Evolutionary conservation across 2,888 invertebrate genomes (phyloP).

Genomic region (Andrena minutula): DNA sequence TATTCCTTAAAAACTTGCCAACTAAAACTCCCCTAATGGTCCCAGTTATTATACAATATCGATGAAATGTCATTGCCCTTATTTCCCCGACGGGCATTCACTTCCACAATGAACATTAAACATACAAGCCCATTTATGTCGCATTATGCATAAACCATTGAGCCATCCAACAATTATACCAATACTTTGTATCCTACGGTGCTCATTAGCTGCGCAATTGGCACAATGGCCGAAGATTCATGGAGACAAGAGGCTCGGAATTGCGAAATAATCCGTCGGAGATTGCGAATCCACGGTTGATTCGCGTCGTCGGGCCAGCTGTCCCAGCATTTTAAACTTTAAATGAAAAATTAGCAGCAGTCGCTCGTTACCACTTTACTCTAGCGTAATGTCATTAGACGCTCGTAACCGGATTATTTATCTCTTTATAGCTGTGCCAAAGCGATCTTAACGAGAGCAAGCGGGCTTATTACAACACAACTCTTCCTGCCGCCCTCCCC

Average conservation of each 20-base stretch:
- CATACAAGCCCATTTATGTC: too few relatives aligned
- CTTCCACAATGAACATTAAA: too few relatives aligned
- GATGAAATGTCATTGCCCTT: too few relatives aligned
- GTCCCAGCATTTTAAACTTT: constrained; percentile 34
- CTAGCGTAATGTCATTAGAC: constrained; percentile 53
- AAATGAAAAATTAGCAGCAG: constrained; percentile 62
- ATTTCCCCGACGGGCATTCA: too few relatives aligned
- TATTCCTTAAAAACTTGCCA: too few relatives aligned
- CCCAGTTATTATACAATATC: too few relatives aligned
- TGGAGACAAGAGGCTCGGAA: constrained; percentile 7
- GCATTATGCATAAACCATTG: too few relatives aligned
- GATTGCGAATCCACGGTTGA: constrained; percentile 40
- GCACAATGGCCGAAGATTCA: constrained; percentile 29
- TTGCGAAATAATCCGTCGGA: constrained; percentile 48
- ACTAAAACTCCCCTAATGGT: too few relatives aligned
- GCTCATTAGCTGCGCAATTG: constrained; percentile 5
- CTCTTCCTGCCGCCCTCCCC: not conserved
- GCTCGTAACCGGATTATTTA: constrained; percentile 55
- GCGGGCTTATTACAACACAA: constrained; percentile 43
- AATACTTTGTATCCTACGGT: too few relatives aligned
- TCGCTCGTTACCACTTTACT: constrained; percentile 61
- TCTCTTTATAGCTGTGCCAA: constrained; percentile 54
- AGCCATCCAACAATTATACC: too few relatives aligned
- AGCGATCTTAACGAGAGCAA: constrained; percentile 56
- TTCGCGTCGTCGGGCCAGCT: constrained; percentile 16